Evolutionary conservation across 2,113 vertebrate species (phyloP), one percentile per base, ranked within the genome.

Genomic region (Paedocypris sp.): DNA sequence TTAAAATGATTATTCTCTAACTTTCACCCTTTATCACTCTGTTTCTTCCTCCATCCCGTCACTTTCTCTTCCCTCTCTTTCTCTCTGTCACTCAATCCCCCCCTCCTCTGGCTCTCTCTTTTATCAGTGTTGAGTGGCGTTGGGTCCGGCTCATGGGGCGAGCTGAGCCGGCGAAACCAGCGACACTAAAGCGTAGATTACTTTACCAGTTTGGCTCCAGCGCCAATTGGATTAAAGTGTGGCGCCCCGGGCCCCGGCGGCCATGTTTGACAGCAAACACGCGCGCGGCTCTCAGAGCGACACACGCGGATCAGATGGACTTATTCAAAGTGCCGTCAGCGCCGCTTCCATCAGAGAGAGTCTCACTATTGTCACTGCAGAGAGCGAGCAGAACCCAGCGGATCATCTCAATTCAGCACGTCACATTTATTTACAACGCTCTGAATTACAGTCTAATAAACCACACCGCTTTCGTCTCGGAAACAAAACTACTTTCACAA

Each of bases 171-270:
- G 38, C 0, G 58, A 1, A 75, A 80, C 81, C 83, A 84, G 80
- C 79, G 58, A 62, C 74, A 73, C 85, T 77, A 80, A 85, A 73
- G 78, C 81, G 67, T 75, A 85, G 83, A 86, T 87, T 87, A 86
- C 77, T 85, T 86, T 82, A 86, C 78, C 82, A 83, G 81, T 85
- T 80, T 80, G 82, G 83, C 78, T 78, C 68, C 77, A 66, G 67
- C 64, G 74, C 80, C 81, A 82, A 84, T 82, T 84, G 85, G 85
- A 86, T 86, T 84, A 82, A 71, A 69, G 73, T 5, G 60, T 76
- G 67, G 77, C 75, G 68, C 56, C 65, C 74, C 51, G 72, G 73
- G 73, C 73, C 63, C 68, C 48, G 63, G 77, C 65, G 74, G 66
- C 76, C 75, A 75, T 77, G 82, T 85, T 76, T 83, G 82, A 83